phyloP scores from a whole-genome alignment of 2,888 invertebrate genomes.

The Pammene fasciana region DNA sequence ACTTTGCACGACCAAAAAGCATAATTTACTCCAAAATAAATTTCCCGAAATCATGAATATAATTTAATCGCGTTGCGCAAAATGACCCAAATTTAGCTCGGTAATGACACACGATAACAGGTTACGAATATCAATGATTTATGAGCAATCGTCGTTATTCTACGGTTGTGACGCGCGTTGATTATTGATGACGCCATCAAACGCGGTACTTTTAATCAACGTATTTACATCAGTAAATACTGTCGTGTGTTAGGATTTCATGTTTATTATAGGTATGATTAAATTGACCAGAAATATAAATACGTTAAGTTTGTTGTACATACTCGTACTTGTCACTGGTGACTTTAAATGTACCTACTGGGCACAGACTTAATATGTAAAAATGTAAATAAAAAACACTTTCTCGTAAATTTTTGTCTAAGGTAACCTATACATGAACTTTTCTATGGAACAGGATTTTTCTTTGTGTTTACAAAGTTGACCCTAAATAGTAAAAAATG shows the following conservation, averaged over 20 bases:
- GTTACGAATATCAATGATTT: conserved; percentile 58
- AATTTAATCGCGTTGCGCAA: conserved; percentile 41
- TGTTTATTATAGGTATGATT: neutral
- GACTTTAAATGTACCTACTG: no score
- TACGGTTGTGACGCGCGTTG: conserved; percentile 47
- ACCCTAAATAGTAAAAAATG: no score
- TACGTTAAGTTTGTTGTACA: no score
- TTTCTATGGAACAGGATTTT: no score
- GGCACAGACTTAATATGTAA: no score
- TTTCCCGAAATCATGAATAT: conserved; percentile 30
- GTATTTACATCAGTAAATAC: conserved; percentile 2
- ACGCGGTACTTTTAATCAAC: conserved; percentile 36
- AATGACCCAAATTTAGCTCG: conserved; percentile 47
- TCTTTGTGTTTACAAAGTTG: no score
- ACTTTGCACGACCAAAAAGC: neutral
- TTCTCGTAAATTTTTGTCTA: no score
- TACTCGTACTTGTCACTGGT: no score
- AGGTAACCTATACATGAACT: no score
- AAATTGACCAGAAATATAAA: no score
- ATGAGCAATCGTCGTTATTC: conserved; percentile 53
- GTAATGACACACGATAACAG: conserved; percentile 52
- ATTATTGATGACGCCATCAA: conserved; percentile 51
- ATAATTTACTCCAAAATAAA: conserved; percentile 15
- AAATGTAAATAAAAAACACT: no score
- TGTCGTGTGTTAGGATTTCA: neutral